Evolutionary conservation across 1,140 invertebrate genomes (phyloP), one percentile per base, ranked within the genome.

Genomic region (Halictus rubicundus): DNA sequence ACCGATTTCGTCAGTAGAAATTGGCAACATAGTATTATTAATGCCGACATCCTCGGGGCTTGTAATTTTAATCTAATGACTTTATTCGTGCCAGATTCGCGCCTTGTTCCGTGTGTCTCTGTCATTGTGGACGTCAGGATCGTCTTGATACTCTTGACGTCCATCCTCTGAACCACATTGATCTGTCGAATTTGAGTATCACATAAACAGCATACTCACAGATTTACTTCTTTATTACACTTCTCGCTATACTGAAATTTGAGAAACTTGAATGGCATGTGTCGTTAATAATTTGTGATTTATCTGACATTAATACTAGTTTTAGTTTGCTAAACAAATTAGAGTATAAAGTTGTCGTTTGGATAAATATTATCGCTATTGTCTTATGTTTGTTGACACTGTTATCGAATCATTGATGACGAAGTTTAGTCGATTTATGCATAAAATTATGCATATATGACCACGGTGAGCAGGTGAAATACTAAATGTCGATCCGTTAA

Each of bases 331-430:
- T 46, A 1, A 1, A 8, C 10, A n/a, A n/a, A n/a, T n/a, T n/a
- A n/a, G n/a, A n/a, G n/a, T n/a, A n/a, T n/a, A n/a, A n/a, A n/a
- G n/a, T n/a, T n/a, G n/a, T n/a, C n/a, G n/a, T n/a, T n/a, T n/a
- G n/a, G n/a, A n/a, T n/a, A n/a, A 46, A 10, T 1, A 10, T 46
- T 9, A 14, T 46, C 12, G 8, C 6, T 46, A 5, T 46, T 10
- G 42, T 32, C 27, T 32, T 32, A 46, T 46, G 6, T 10, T 9
- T 46, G 14, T 49, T 49, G 46, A 49, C 16, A 49, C 68, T 68
- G 71, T 78, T 64, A 72, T 32, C 76, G 78, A 72, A 72, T 65
- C 82, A 64, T 75, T 76, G 72, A 65, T 68, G 79, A 76, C 79
- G 68, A 49, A 60, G 64, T 68, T 79, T 74, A 66, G 73, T n/a